Conservation (phyloP, 2,888 invertebrate genomes). For the Platycheirus rosarum region DNA sequence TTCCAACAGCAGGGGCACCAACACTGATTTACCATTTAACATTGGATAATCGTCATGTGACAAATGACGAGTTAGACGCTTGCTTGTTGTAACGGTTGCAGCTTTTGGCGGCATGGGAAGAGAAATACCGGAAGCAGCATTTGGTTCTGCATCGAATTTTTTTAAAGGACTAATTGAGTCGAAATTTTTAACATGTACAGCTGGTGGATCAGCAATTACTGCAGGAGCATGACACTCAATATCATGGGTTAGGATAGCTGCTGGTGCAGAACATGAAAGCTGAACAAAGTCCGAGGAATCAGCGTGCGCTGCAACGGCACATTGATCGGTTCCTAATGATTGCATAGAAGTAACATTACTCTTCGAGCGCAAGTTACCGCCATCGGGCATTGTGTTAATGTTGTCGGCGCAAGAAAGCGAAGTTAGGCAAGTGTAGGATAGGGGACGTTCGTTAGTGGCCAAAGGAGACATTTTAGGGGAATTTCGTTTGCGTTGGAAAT, state of each 20-base stretch:
- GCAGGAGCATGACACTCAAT: slow-evolving; percentile 68
- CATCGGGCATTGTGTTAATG: slow-evolving; percentile 45
- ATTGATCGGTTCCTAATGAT: slow-evolving; percentile 40
- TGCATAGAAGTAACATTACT: slow-evolving; percentile 63
- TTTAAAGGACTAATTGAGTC: slow-evolving; percentile 27
- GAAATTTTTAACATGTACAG: slow-evolving; percentile 45
- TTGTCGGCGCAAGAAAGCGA: slow-evolving; percentile 59
- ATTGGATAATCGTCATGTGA: slow-evolving; percentile 60
- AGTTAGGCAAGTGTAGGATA: slow-evolving; percentile 80
- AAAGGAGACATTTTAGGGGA: slow-evolving; percentile 83
- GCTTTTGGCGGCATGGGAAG: slow-evolving; percentile 13
- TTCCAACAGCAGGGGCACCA: slow-evolving; percentile 51
- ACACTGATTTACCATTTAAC: slow-evolving; percentile 22
- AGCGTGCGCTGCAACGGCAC: slow-evolving; percentile 23
- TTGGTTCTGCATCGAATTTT: slow-evolving; percentile 44
- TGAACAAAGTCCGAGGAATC: slow-evolving; percentile 76
- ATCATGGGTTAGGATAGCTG: slow-evolving; percentile 76
- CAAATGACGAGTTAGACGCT: slow-evolving; percentile 59
- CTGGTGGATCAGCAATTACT: slow-evolving; percentile 20
- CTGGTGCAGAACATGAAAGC: slow-evolving; percentile 79
- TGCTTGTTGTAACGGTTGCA: neutral
- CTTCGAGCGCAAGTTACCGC: slow-evolving; percentile 29
- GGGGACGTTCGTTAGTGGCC: slow-evolving; percentile 82
- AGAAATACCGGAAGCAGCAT: neutral
- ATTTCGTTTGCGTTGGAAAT: slow-evolving; percentile 71